Conservation (phyloP, 2,888 invertebrate genomes). For the Labia minor region DNA sequence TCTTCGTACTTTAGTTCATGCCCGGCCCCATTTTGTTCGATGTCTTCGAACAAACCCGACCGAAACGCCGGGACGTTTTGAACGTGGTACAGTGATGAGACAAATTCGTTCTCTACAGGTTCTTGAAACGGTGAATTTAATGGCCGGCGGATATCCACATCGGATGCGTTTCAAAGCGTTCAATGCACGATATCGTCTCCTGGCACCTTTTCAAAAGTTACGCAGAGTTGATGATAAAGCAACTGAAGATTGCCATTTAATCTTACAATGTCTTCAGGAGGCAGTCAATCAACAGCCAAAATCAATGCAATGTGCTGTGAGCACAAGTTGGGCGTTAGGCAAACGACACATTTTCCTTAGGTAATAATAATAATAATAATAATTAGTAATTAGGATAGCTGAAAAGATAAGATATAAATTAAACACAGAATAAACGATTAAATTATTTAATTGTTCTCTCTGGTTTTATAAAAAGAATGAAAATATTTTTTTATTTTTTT, state of each 20-base stretch:
- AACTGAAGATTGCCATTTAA: conserved; percentile 62
- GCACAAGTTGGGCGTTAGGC: conserved; percentile 80
- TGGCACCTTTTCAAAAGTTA: conserved; percentile 63
- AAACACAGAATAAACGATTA: too few species aligned
- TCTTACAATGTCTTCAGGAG: conserved; percentile 60
- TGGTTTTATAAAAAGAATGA: too few species aligned
- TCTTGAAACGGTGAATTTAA: conserved; percentile 87
- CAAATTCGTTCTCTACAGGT: conserved; percentile 84
- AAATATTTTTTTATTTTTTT: too few species aligned
- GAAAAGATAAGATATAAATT: background rate
- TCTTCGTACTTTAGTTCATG: conserved; percentile 80
- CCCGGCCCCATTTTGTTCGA: conserved; percentile 87
- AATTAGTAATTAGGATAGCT: conserved; percentile 16
- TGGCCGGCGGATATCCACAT: conserved; percentile 92
- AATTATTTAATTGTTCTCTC: too few species aligned
- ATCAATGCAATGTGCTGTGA: conserved; percentile 41
- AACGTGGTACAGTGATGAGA: conserved; percentile 68
- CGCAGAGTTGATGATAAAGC: conserved; percentile 58
- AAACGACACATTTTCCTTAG: conserved; percentile 83
- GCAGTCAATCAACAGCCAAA: conserved; percentile 40
- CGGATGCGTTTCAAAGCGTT: conserved; percentile 91
- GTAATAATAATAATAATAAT: too few species aligned
- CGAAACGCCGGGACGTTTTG: conserved; percentile 73
- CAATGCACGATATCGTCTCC: conserved; percentile 69
- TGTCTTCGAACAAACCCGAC: conserved; percentile 80